A percentile compares a stretch with the other conserved stretches of the same genome.
Evolutionary conservation across 2,113 vertebrate species (phyloP).

Genomic region (mouse (Mus musculus)): GRCm39 chr1:133784001-133784500

Average conservation of each 20-base stretch:
- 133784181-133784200: not conserved
- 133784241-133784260: not conserved
- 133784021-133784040: not conserved
- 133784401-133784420: not conserved
- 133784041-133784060: not conserved
- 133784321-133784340: conserved; percentile 54
- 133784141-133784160: not conserved
- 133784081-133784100: not conserved
- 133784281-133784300: not conserved
- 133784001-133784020: not conserved
- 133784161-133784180: not conserved
- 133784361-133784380: not conserved
- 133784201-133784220: conserved; percentile 33
- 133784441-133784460: conserved; percentile 72
- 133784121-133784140: not conserved
- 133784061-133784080: not conserved
- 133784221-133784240: not conserved
- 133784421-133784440: not conserved
- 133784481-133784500: conserved; percentile 74
- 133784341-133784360: conserved; percentile 23
- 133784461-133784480: conserved; percentile 76
- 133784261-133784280: conserved; percentile 23
- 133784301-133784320: conserved; percentile 42
- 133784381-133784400: not conserved
- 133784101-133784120: rapidly evolving